Conservation (phyloP, 2,113 vertebrate species). For the Nicator chloris region DNA sequence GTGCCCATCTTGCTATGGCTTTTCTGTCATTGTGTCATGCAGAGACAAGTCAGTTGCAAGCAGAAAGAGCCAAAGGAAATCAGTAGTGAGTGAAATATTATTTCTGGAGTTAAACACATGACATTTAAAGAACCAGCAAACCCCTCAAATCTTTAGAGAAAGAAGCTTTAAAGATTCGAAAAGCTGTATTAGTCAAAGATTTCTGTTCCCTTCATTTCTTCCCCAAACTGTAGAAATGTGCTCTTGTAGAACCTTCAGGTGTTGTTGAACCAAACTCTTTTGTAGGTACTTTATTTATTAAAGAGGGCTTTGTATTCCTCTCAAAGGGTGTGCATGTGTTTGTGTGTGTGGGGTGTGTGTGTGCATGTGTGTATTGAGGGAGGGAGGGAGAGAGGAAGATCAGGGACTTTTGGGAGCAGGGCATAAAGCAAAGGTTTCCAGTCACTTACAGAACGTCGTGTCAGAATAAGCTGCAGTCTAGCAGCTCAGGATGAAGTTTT, state of each 20-base stretch:
- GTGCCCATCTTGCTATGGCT: background rate
- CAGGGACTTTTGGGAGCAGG: background rate
- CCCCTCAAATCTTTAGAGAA: background rate
- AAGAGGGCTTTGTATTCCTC: background rate
- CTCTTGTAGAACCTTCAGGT: background rate
- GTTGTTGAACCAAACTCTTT: background rate
- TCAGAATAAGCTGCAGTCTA: background rate
- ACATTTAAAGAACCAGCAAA: background rate
- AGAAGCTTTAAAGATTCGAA: background rate
- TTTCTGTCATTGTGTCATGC: background rate
- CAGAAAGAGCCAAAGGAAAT: background rate
- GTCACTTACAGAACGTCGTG: rapidly evolving
- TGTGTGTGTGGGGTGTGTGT: too few relatives aligned
- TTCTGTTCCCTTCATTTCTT: background rate
- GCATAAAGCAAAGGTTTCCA: background rate
- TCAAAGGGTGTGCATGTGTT: background rate
- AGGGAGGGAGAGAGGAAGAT: background rate
- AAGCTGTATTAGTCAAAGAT: background rate
- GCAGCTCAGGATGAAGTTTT: background rate
- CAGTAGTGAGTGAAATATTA: background rate
- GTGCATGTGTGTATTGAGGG: background rate
- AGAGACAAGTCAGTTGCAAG: background rate
- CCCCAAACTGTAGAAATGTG: background rate
- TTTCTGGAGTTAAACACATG: background rate
- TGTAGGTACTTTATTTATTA: background rate